These are phyloP conservation scores for Gadopsis marmoratus DNA, from an alignment of 2,797 vertebrate genomes.

Conservation along the genomic window DNA sequence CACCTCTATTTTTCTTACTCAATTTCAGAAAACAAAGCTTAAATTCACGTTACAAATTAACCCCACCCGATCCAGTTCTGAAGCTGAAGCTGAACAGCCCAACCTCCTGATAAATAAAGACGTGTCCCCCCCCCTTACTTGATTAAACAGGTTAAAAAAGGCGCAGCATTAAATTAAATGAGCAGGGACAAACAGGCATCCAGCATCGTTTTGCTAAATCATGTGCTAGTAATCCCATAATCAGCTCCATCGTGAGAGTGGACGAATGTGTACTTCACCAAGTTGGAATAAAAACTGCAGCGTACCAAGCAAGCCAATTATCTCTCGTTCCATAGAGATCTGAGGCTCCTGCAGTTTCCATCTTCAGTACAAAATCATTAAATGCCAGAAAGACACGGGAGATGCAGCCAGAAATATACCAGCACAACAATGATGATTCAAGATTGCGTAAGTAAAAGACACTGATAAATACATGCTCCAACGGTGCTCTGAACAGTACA, in stretches of 20 bases:
- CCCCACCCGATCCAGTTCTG: background rate
- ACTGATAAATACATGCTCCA: slow-evolving; percentile 56
- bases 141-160: slow-evolving; percentile 42
- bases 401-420: slow-evolving; percentile 34
- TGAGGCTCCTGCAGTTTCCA: slow-evolving; percentile 44
- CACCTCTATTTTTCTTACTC: background rate
- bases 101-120: background rate
- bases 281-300: slow-evolving; percentile 24
- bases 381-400: slow-evolving; percentile 29
- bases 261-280: slow-evolving; percentile 42
- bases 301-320: slow-evolving; percentile 51
- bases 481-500: slow-evolving; percentile 37
- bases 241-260: slow-evolving; percentile 48
- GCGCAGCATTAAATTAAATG: slow-evolving; percentile 39
- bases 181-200: slow-evolving; percentile 34
- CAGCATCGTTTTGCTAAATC: slow-evolving; percentile 55
- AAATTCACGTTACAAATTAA: background rate
- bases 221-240: slow-evolving; percentile 54
- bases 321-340: slow-evolving; percentile 53
- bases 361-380: slow-evolving; percentile 53
- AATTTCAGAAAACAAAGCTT: background rate
- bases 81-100: slow-evolving; percentile 4
- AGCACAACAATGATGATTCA: slow-evolving; percentile 55
- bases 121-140: background rate
- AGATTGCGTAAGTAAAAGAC: slow-evolving; percentile 38